Evolutionary conservation across 2,888 invertebrate species (phyloP).

Genomic region (Ephialtes manifestator): DNA sequence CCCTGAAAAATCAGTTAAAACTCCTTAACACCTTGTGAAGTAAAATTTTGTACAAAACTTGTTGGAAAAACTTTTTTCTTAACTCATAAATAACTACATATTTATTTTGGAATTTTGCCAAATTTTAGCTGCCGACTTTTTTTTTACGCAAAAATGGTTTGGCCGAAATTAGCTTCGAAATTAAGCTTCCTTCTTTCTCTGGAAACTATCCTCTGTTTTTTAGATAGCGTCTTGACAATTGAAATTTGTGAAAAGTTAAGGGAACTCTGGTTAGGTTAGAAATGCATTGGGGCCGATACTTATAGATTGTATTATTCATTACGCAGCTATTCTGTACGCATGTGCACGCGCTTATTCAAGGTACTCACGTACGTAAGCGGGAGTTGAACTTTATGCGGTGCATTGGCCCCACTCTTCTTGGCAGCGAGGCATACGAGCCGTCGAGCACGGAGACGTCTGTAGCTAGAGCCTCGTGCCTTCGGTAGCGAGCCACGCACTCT

Average conservation of each 20-base stretch:
- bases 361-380: conserved; percentile 50
- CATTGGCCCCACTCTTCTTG: conserved; percentile 64
- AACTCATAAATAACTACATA: too few relatives aligned
- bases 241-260: background rate
- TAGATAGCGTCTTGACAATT: too few relatives aligned
- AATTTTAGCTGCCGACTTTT: background rate
- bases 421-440: conserved; percentile 46
- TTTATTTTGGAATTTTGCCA: too few relatives aligned
- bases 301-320: conserved; percentile 23
- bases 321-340: conserved; percentile 18
- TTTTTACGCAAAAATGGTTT: background rate
- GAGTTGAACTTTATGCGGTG: conserved; percentile 65
- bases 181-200: background rate
- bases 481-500: conserved; percentile 37
- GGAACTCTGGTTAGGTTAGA: background rate
- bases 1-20: too few relatives aligned
- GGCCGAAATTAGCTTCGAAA: background rate
- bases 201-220: too few relatives aligned
- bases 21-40: too few relatives aligned
- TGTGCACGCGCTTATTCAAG: conserved; percentile 31
- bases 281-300: background rate
- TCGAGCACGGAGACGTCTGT: conserved; percentile 24
- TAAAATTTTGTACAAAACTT: too few relatives aligned
- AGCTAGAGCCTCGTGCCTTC: conserved; percentile 22
- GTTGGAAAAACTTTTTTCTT: too few relatives aligned